Percentiles rank a stretch among this genome's conserved stretches.
Evolutionary conservation across 2,797 vertebrate genomes (phyloP).

Genomic region (Huso huso): DNA sequence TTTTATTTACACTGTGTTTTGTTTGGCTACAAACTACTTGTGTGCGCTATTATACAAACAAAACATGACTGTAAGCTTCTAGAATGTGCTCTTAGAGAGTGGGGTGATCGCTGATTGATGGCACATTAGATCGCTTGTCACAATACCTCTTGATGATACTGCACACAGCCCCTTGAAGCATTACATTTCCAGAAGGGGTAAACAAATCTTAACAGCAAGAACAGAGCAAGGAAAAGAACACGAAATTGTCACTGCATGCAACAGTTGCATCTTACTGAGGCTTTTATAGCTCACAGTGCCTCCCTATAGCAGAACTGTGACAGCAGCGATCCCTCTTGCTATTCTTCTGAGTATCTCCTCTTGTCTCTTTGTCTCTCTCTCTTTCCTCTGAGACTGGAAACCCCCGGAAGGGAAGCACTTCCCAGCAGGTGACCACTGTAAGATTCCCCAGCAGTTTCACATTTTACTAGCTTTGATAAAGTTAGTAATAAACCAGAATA

Average conservation of each 20-base stretch:
- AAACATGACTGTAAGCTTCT: background rate
- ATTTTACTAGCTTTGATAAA: too few relatives aligned
- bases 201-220: constrained; percentile 5
- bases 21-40: background rate
- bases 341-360: background rate
- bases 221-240: background rate
- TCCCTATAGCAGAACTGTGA: constrained; percentile 1
- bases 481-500: too few relatives aligned
- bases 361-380: background rate
- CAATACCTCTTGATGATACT: constrained; percentile 20
- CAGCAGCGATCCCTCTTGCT: background rate
- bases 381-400: background rate
- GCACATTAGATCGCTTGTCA: constrained; percentile 57
- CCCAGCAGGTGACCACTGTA: background rate
- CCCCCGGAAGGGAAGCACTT: background rate
- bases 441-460: background rate
- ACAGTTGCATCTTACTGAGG: constrained; percentile 3
- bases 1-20: background rate
- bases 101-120: constrained; percentile 61
- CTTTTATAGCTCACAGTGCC: background rate
- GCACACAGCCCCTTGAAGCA: constrained; percentile 18
- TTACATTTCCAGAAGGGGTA: constrained; percentile 13
- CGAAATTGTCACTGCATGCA: background rate
- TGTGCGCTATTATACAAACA: background rate
- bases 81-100: constrained; percentile 28